Evolutionary conservation across 2,113 vertebrate species (phyloP), one percentile per base, ranked within the genome.

Genomic region (Barbus barbus): DNA sequence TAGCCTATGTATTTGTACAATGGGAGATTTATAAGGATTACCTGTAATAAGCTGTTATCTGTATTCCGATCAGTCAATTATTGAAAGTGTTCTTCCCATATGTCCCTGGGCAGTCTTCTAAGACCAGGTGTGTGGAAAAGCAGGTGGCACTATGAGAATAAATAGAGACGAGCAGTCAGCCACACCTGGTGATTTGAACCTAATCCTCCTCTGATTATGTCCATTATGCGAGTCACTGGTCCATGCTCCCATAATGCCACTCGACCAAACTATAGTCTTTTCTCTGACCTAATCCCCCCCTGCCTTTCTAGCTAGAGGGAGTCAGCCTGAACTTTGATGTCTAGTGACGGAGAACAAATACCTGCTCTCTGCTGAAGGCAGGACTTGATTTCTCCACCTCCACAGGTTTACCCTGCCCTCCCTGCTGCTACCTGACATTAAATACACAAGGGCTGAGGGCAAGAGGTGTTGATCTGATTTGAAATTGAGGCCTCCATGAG

Each of bases 261-360:
- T 72, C 53, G 36, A 88, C 74, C 79, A 86, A 73, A 46, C 80
- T 18, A 73, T 28, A 78, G 41, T 72, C 78, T 72, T 71, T n/a
- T 46, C 60, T 86, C 74, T 82, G 81, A 84, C 69, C 80, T 69
- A 46, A 63, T n/a, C 71, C 78, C 36, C 44, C 33, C 13, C 56
- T 46, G 36, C 67, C 4, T 51, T 26, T 24, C 73, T 61, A 46
- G 41, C 58, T 60, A 78, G 81, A 74, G 58, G 69, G 78, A 82
- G 60, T 71, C 78, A 82, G 74, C 22, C 60, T 53, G 51, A 24
- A 51, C 84, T 82, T 89, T 84, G 78, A 89, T 86, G 78, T 76
- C 51, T 74, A 84, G 84, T 87, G 84, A 82, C 67, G 67, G 78
- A 58, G 78, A 87, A 85, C 83, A 82, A 78, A 87, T 84, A 61